Percentiles rank a stretch among this genome's conserved stretches.
These are phyloP conservation scores for Protobothrops mucrosquamatus DNA, from an alignment of 2,113 vertebrate species.

Conservation along the genomic window DNA sequence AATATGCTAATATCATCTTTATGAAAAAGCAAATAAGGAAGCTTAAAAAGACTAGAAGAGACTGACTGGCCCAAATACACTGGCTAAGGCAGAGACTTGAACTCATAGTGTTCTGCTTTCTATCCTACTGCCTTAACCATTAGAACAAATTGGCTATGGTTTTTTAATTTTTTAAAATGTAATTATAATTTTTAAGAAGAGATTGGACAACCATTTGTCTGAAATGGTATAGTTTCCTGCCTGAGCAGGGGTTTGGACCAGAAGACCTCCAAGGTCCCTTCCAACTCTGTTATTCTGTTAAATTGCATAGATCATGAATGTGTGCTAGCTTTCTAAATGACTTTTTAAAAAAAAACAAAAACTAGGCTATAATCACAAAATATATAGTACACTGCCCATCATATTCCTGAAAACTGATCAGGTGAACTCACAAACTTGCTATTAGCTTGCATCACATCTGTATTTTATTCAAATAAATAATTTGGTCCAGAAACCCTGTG, in stretches of 20 bases:
- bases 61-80: neutral
- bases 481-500: neutral
- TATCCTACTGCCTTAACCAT: neutral
- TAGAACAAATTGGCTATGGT: neutral
- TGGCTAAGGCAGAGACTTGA: neutral
- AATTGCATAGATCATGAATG: neutral
- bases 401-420: neutral
- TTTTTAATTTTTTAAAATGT: too few relatives aligned
- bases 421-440: neutral
- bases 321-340: neutral
- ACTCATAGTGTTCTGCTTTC: neutral
- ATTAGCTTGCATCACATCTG: constrained; percentile 2
- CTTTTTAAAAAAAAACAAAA: neutral
- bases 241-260: too few relatives aligned
- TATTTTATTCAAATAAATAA: constrained; percentile 14
- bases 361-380: neutral
- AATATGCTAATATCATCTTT: neutral
- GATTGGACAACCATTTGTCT: too few relatives aligned
- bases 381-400: neutral
- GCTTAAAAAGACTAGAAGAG: neutral
- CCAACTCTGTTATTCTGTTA: too few relatives aligned
- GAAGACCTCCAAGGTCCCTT: too few relatives aligned
- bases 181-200: too few relatives aligned
- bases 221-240: too few relatives aligned
- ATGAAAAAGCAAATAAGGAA: neutral